Evolutionary conservation across 2,888 invertebrate species (phyloP).

Genomic region (Tupiocoris notatus): DNA sequence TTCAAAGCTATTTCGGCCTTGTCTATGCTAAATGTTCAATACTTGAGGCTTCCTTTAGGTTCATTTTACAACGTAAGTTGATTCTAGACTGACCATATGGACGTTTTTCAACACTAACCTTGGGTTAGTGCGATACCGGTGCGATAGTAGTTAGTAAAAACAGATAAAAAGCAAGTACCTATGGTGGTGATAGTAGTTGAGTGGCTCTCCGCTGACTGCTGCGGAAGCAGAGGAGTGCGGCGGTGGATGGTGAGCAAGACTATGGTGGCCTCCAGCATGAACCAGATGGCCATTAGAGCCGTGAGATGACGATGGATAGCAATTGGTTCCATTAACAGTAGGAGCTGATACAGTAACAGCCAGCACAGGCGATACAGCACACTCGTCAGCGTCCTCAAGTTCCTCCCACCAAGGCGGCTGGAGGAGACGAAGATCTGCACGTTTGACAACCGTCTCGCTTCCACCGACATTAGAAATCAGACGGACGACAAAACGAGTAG

Average conservation of each 20-base stretch:
- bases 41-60: too few relatives aligned
- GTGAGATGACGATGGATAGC: constrained; percentile 38
- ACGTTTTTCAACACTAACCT: too few relatives aligned
- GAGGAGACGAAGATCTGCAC: constrained; percentile 85
- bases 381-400: constrained; percentile 54
- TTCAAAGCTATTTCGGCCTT: too few relatives aligned
- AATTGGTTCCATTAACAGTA: constrained; percentile 48
- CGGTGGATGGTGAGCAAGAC: constrained; percentile 52
- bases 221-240: not conserved
- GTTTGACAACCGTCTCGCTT: constrained; percentile 69
- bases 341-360: not conserved
- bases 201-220: not conserved
- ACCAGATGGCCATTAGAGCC: constrained; percentile 49
- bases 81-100: too few relatives aligned
- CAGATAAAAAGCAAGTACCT: not conserved
- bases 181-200: not conserved
- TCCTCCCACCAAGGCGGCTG: constrained; percentile 98
- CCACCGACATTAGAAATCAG: constrained; percentile 56
- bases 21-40: too few relatives aligned
- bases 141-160: not conserved
- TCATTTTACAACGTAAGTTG: too few relatives aligned
- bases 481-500: constrained; percentile 68
- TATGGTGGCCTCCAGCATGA: constrained; percentile 53
- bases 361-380: not conserved
- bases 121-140: too few relatives aligned